These are phyloP conservation scores for Cirrhinus mrigala DNA, from an alignment of 2,797 vertebrate genomes.

Conservation along the genomic window DNA sequence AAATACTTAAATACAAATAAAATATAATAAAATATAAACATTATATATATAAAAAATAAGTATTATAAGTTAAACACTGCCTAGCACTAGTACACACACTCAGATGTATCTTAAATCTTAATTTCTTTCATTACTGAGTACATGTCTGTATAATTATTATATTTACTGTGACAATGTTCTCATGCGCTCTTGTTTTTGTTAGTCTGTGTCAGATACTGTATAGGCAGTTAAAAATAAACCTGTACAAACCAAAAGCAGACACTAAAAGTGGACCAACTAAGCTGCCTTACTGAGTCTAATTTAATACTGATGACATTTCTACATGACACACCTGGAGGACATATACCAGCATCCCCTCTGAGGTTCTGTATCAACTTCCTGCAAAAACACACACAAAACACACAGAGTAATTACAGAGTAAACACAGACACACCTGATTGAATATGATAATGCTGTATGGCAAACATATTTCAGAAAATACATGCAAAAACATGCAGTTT, in stretches of 20 bases:
- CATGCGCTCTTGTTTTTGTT: too few relatives aligned
- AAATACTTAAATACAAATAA: neutral
- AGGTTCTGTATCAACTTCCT: slow-evolving; percentile 90
- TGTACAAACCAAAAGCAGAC: neutral
- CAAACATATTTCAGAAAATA: neutral
- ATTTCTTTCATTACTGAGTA: too few relatives aligned
- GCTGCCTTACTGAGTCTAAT: neutral
- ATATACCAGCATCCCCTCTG: slow-evolving; percentile 85
- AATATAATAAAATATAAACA: neutral
- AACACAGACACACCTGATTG: neutral
- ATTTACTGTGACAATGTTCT: neutral
- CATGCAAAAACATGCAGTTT: neutral
- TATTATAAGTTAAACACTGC: neutral
- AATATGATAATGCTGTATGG: neutral
- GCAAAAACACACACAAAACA: slow-evolving; percentile 63
- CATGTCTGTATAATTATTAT: neutral
- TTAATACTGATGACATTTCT: neutral
- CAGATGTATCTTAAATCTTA: neutral
- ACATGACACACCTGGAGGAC: slow-evolving; percentile 79
- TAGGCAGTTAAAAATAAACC: neutral
- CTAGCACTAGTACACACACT: neutral
- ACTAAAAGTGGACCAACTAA: neutral
- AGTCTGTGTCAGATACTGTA: neutral
- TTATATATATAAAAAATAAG: neutral
- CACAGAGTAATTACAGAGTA: neutral